Percentiles rank a stretch among this genome's conserved stretches.
Conservation (phyloP, 2,888 invertebrate genomes). For the Netelia fuscicornis region DNA sequence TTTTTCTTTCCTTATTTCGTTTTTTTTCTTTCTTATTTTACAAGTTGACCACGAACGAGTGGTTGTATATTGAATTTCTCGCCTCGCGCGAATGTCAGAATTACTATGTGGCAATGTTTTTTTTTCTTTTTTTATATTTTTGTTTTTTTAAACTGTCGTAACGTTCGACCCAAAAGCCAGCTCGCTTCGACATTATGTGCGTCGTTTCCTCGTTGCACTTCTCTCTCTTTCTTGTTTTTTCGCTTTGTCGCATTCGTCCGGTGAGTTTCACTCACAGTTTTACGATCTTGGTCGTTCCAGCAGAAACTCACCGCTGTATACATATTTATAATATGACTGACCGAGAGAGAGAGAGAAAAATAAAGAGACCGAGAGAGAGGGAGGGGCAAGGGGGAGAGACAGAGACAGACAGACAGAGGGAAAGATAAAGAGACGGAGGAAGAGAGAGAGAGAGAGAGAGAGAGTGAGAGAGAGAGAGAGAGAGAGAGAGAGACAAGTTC, state of each 20-base stretch:
- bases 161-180: conserved; percentile 25
- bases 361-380: no score
- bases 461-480: neutral
- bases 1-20: neutral
- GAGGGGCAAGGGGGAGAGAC: no score
- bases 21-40: neutral
- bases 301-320: neutral
- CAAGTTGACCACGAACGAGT: neutral
- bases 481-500: conserved; percentile 14
- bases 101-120: neutral
- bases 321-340: neutral
- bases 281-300: conserved; percentile 49
- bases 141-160: neutral
- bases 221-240: neutral
- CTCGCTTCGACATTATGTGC: neutral
- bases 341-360: neutral
- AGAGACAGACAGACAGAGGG: neutral
- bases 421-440: neutral
- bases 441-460: neutral
- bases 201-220: conserved; percentile 27
- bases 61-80: neutral
- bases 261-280: conserved; percentile 37
- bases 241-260: neutral
- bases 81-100: conserved; percentile 10
- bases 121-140: neutral